phyloP scores from a whole-genome alignment of 1,140 invertebrate genomes.

The Conus ventricosus region DNA sequence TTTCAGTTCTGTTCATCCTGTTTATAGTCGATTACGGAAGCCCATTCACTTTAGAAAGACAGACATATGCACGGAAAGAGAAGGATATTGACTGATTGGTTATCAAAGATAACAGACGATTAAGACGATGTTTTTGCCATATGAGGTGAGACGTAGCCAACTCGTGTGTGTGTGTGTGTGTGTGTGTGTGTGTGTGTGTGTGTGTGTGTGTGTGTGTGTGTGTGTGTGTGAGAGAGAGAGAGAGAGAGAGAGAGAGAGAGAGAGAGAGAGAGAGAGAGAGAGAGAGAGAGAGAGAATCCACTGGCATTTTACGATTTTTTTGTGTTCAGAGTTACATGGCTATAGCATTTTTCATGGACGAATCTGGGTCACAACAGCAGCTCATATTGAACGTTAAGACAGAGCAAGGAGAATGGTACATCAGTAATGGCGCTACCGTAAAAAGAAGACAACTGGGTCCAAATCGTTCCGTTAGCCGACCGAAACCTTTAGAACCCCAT shows the following conservation, averaged over 20 bases:
- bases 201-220: no score
- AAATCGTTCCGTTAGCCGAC: no score
- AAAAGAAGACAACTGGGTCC: no score
- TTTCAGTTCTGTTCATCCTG: no score
- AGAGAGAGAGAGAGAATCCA: no score
- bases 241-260: not conserved
- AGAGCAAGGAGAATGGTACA: not conserved
- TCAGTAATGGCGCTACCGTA: no score
- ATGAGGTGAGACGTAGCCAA: not conserved
- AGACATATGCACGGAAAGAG: no score
- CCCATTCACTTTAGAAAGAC: no score
- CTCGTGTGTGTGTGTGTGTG: not conserved
- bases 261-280: not conserved
- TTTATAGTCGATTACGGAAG: no score
- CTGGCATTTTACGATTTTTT: no score
- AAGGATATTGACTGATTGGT: not conserved
- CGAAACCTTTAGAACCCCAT: no score
- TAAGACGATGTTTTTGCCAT: not conserved
- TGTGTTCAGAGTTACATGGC: not conserved
- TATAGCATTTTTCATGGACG: not conserved
- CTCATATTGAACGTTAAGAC: not conserved
- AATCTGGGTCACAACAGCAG: not conserved
- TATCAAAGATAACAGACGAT: not conserved
- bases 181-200: no score
- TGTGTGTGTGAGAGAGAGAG: not conserved